A percentile compares a stretch with the other conserved stretches of the same genome.
Conservation (phyloP, 2,113 vertebrate genomes). For the Circaetus gallicus region DNA sequence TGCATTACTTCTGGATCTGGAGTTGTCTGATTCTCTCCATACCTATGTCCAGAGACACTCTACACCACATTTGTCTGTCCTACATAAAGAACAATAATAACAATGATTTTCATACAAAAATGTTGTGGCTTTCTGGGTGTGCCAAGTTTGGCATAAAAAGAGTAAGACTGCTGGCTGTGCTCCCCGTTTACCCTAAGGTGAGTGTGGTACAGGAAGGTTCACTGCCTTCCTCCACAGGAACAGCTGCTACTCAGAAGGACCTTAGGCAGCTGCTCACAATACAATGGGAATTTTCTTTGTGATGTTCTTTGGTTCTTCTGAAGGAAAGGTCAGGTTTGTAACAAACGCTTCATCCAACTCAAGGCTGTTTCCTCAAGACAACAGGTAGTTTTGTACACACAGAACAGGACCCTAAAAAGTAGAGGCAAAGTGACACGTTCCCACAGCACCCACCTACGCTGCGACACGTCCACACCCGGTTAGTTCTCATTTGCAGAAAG, state of each 20-base stretch:
- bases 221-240: neutral
- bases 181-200: neutral
- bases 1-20: neutral
- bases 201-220: neutral
- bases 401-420: neutral
- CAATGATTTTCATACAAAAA: neutral
- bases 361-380: neutral
- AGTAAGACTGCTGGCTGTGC: neutral
- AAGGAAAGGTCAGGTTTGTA: neutral
- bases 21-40: neutral
- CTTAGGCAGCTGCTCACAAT: neutral
- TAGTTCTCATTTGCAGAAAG: slow-evolving; percentile 45
- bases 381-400: neutral
- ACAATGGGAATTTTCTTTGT: neutral
- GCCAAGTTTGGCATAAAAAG: neutral
- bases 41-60: neutral
- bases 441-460: neutral
- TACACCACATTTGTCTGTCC: neutral
- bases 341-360: neutral
- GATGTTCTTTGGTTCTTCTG: neutral
- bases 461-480: slow-evolving; percentile 23
- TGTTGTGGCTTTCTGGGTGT: neutral
- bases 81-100: neutral
- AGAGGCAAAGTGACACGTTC: neutral
- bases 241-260: neutral